phyloP scores from a whole-genome alignment of 64 coral and sea anemone species.

The Catalaphyllia jardinei region DNA sequence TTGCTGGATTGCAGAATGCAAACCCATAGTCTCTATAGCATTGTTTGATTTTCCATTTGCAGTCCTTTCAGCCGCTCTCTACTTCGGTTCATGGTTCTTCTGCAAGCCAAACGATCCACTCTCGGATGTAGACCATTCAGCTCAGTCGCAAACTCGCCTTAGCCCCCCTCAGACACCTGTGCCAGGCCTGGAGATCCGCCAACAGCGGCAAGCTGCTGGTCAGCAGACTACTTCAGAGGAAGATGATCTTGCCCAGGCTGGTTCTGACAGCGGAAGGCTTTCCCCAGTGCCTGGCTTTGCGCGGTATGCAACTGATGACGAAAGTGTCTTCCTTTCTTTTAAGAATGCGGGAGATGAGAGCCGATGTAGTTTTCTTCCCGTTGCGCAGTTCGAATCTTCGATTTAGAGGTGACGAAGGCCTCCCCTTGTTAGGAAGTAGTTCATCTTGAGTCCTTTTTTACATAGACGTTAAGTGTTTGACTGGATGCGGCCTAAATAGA shows the following conservation, averaged over 20 bases:
- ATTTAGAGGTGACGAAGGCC: slow-evolving; percentile 11
- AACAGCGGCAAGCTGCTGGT: slow-evolving; percentile 6
- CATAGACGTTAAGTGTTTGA: background rate
- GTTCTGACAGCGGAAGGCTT: background rate
- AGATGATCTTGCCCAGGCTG: slow-evolving; percentile 30
- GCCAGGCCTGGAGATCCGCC: slow-evolving; percentile 24
- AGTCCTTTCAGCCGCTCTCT: slow-evolving; percentile 91
- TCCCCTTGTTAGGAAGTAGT: no score
- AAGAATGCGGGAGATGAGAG: background rate
- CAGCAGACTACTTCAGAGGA: slow-evolving; percentile 8
- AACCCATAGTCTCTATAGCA: no score
- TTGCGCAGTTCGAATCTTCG: slow-evolving; percentile 18
- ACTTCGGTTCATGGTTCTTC: slow-evolving; percentile 94
- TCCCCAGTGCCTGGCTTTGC: slow-evolving; percentile 32
- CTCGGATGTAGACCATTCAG: background rate
- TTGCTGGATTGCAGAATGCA: no score
- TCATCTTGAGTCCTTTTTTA: background rate
- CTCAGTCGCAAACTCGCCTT: background rate
- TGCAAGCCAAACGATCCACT: slow-evolving; percentile 80
- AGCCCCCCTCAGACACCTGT: slow-evolving; percentile 38
- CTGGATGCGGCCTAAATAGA: background rate
- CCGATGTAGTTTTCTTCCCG: slow-evolving; percentile 4
- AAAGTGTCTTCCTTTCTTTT: slow-evolving; percentile 21
- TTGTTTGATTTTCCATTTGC: background rate
- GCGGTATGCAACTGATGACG: slow-evolving; percentile 9